Evolutionary conservation across 2,888 invertebrate genomes (phyloP), one percentile per base, ranked within the genome.

Genomic region (Leucophenga montana): DNA sequence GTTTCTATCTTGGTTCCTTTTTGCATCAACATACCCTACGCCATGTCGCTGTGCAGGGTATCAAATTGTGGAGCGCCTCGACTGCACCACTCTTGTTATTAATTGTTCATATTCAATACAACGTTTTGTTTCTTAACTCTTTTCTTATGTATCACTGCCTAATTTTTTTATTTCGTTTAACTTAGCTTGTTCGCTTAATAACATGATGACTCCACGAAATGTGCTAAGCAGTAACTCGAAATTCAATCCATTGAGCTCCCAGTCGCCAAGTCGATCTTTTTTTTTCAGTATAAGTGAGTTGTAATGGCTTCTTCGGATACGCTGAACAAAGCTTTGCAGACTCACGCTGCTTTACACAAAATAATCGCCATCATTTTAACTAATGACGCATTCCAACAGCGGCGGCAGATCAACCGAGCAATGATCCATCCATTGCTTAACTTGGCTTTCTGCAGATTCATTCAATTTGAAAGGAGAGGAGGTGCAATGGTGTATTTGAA

Each of bases 291-390:
- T 70, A 61, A 82, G 80, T 82, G 83, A 82, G 82, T 75, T 82
- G 83, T 82, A 82, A 82, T 78, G 80, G 79, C 73, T 70, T 39
- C 39, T 39, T 73, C 76, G 72, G 75, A 75, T 74, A 73, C 71
- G 75, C 72, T 70, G 14, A 18, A 64, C 48, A 66, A 53, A 18
- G 73, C 67, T 62, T 68, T 54, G 70, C 69, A 64, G 48, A 11
- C 48, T 20, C 44, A 22, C 46, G 69, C 70, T 72, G 68, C 54
- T 67, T 80, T 83, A 80, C 79, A 78, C 74, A 76, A 81, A 83
- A 83, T 82, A 82, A 79, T 82, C 82, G 83, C 80, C 83, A 82
- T 82, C 83, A 82, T 80, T 82, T 82, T 77, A 82, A 82, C 82
- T 82, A 82, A 82, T 82, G 82, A 83, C 82, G 76, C 74, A 74